phyloP scores from a whole-genome alignment of 1,140 invertebrate species.

The Drosophila paulistorum region DNA sequence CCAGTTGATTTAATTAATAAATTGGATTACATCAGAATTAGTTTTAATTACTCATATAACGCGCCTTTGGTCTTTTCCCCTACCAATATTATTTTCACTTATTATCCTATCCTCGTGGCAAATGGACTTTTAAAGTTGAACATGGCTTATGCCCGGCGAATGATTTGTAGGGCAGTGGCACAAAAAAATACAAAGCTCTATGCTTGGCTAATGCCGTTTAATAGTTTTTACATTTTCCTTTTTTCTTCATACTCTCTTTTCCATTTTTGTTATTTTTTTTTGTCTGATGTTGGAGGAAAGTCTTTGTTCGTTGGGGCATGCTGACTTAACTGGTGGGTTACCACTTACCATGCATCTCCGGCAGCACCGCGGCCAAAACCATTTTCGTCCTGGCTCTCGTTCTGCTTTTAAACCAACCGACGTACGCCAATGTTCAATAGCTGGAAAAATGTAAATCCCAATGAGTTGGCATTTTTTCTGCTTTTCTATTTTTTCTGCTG shows the following conservation, averaged over 20 bases:
- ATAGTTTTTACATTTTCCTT: constrained; percentile 78
- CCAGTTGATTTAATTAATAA: neutral
- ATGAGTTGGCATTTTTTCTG: constrained; percentile 60
- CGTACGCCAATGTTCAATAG: constrained; percentile 67
- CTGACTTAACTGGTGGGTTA: constrained; percentile 76
- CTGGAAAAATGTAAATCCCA: constrained; percentile 79
- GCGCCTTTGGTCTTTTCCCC: neutral
- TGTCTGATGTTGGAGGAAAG: constrained; percentile 11
- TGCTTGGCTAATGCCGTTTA: constrained; percentile 77
- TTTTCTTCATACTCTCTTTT: constrained; percentile 30
- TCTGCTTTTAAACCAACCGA: constrained; percentile 44
- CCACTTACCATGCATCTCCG: constrained; percentile 8
- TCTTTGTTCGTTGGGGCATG: constrained; percentile 68
- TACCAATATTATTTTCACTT: neutral
- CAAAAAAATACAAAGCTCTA: constrained; percentile 69
- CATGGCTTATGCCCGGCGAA: constrained; percentile 9
- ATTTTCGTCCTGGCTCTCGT: constrained; percentile 14
- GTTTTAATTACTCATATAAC: neutral
- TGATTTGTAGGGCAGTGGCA: constrained; percentile 21
- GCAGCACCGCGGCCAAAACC: constrained; percentile 13
- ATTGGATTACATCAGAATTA: neutral
- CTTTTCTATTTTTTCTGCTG: constrained; percentile 28
- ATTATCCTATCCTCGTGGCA: neutral
- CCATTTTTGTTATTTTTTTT: neutral
- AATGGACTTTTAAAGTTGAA: constrained; percentile 3